Percentiles rank a stretch among this genome's conserved stretches.
These are phyloP conservation scores for Troides aeacus DNA, from an alignment of 2,888 invertebrate species.

Conservation along the genomic window DNA sequence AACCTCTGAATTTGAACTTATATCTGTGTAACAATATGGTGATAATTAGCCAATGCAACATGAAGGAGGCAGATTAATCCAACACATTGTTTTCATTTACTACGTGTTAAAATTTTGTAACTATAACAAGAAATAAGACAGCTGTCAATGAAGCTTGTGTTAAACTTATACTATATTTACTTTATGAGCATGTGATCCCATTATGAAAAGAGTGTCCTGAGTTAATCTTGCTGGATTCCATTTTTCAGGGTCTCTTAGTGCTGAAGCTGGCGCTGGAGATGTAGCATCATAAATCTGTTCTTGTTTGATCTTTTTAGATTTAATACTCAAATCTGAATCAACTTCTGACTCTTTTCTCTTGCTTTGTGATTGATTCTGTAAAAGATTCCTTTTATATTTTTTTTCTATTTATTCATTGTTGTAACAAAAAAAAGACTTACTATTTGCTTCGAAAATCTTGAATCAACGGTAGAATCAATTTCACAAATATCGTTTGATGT, in stretches of 20 bases:
- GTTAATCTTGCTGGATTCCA: constrained; percentile 87
- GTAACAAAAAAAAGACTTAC: constrained; percentile 42
- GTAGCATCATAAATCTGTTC: constrained; percentile 61
- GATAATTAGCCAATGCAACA: too few relatives aligned
- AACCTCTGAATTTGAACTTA: too few relatives aligned
- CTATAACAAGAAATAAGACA: too few relatives aligned
- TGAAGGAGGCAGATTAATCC: too few relatives aligned
- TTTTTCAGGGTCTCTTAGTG: constrained; percentile 81
- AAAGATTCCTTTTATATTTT: constrained; percentile 32
- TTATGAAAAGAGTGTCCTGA: constrained; percentile 87
- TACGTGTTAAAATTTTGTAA: neutral
- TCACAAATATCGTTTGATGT: constrained; percentile 79
- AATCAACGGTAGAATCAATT: constrained; percentile 75
- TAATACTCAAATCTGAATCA: constrained; percentile 79
- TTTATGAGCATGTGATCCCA: constrained; percentile 88
- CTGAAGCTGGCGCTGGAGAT: constrained; percentile 66
- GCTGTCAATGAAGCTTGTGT: neutral
- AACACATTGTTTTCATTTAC: neutral
- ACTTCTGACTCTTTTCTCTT: constrained; percentile 84
- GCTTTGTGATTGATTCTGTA: constrained; percentile 77
- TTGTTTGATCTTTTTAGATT: constrained; percentile 68
- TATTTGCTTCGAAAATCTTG: constrained; percentile 61
- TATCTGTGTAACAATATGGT: too few relatives aligned
- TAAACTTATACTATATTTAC: constrained; percentile 42
- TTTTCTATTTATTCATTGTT: neutral